Evolutionary conservation across 2,888 invertebrate genomes (phyloP).

Genomic region (Camptogramma bilineatum): DNA sequence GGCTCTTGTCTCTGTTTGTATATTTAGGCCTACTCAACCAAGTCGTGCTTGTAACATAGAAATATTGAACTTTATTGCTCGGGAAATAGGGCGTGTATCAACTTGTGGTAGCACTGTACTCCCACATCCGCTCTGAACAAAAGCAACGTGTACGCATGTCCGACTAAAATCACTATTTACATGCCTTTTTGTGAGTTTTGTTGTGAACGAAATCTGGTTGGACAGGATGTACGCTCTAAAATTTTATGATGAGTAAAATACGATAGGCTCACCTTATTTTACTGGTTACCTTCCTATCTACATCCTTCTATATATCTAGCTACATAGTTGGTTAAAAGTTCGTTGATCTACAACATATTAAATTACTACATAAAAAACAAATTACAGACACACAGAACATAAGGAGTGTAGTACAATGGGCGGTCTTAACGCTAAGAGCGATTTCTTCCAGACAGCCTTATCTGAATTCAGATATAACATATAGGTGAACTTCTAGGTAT

Average conservation of each 20-base stretch:
- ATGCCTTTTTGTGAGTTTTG: conserved; percentile 73
- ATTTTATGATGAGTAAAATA: conserved; percentile 31
- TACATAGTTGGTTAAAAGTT: too few species aligned
- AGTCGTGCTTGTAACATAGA: not conserved
- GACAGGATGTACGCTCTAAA: conserved; percentile 60
- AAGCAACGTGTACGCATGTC: conserved; percentile 43
- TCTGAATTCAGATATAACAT: too few species aligned
- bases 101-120: conserved; percentile 32
- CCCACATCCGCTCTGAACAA: conserved; percentile 48
- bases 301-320: too few species aligned
- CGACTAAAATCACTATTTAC: conserved; percentile 73
- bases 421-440: too few species aligned
- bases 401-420: too few species aligned
- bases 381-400: too few species aligned
- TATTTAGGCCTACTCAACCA: conserved; percentile 11
- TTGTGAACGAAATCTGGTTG: conserved; percentile 58
- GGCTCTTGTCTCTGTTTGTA: conserved; percentile 4
- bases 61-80: conserved; percentile 27
- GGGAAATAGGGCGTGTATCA: conserved; percentile 15
- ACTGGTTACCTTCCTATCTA: not conserved
- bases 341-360: too few species aligned
- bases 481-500: too few species aligned
- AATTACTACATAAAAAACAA: too few species aligned
- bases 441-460: too few species aligned
- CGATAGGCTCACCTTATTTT: conserved; percentile 4